Conservation (phyloP, 2,113 vertebrate genomes). For the Raja brachyura region DNA sequence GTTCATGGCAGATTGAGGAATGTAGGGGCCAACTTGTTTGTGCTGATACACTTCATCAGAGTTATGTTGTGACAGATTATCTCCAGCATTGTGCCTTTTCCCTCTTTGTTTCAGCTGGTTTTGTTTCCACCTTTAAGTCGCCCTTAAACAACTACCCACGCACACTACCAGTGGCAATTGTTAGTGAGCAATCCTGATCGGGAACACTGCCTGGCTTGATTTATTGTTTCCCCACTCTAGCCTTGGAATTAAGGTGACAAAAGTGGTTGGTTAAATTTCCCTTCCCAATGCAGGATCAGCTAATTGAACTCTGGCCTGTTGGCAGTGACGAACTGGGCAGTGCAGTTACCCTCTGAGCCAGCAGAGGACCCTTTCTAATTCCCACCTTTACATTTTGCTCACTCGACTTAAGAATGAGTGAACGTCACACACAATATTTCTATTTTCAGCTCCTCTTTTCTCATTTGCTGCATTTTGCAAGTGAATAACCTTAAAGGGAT, state of each 20-base stretch:
- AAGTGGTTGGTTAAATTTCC: not conserved
- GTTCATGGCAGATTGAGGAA: constrained; percentile 21
- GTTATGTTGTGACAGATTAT: constrained; percentile 31
- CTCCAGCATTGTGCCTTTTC: not conserved
- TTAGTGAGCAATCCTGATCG: not conserved
- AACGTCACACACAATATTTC: not conserved
- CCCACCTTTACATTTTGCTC: not conserved
- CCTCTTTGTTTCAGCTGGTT: constrained; percentile 26
- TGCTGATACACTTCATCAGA: not conserved
- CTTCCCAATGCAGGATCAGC: not conserved
- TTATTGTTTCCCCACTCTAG: not conserved
- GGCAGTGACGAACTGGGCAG: not conserved
- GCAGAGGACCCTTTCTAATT: not conserved
- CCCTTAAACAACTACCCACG: constrained; percentile 8
- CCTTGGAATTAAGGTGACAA: not conserved
- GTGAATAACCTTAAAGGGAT: not conserved
- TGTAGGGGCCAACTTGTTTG: constrained; percentile 21
- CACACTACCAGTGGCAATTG: not conserved
- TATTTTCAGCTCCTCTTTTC: no score
- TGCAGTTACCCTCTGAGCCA: not conserved
- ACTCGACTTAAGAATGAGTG: not conserved
- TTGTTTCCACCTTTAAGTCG: not conserved
- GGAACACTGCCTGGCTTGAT: not conserved
- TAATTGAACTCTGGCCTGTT: not conserved
- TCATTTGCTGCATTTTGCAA: not conserved